phyloP scores from a whole-genome alignment of 2,888 invertebrate genomes.

The Sphaerophoria taeniata region DNA sequence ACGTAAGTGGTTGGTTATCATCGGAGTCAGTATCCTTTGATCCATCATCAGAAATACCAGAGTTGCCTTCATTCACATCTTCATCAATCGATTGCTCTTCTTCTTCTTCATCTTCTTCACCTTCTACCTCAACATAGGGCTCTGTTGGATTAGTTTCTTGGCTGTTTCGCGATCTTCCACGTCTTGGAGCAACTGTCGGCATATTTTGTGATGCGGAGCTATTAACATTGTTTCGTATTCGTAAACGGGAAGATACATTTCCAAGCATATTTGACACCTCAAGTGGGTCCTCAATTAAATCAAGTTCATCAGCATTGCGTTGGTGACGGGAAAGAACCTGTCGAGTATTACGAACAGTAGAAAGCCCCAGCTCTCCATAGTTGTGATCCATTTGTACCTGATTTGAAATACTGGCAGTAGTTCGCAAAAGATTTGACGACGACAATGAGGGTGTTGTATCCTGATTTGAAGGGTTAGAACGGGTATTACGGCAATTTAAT shows the following conservation, averaged over 20 bases:
- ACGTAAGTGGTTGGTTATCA: conserved; percentile 83
- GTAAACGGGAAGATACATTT: conserved; percentile 76
- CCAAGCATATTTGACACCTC: conserved; percentile 76
- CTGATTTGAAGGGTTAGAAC: conserved; percentile 57
- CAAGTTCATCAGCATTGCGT: conserved; percentile 81
- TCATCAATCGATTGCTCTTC: too few relatives aligned
- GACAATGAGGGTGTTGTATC: conserved; percentile 64
- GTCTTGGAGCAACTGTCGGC: conserved; percentile 67
- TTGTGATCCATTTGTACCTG: conserved; percentile 80
- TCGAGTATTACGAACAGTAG: conserved; percentile 78
- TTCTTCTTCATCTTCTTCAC: conserved; percentile 66
- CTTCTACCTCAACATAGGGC: conserved; percentile 76
- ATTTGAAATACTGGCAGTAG: conserved; percentile 64
- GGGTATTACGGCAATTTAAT: conserved; percentile 51
- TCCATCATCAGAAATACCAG: conserved; percentile 80
- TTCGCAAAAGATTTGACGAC: conserved; percentile 72
- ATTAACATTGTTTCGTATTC: conserved; percentile 75
- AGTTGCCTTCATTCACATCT: conserved; percentile 75
- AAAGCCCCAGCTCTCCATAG: conserved; percentile 80
- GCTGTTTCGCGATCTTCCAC: conserved; percentile 78
- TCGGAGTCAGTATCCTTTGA: conserved; percentile 81
- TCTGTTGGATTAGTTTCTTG: conserved; percentile 77
- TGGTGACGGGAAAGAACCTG: conserved; percentile 82
- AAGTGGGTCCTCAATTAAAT: conserved; percentile 77
- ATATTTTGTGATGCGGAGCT: conserved; percentile 46